Conservation (phyloP, 2,113 vertebrate species). For the Myanophis thanlyinensis region DNA sequence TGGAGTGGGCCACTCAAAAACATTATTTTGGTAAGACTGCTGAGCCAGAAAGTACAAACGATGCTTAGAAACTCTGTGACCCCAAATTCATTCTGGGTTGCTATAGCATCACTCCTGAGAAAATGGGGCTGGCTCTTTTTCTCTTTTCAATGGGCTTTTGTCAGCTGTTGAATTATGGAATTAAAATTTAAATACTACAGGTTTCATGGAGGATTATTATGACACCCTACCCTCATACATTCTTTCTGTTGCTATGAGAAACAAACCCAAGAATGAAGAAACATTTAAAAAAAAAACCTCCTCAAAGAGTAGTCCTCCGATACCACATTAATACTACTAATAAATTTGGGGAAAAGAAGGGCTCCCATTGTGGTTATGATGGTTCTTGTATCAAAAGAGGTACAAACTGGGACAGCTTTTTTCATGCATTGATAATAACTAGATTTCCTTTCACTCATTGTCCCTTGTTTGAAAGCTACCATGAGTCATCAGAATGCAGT, state of each 20-base stretch:
- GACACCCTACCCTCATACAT: slow-evolving; percentile 75
- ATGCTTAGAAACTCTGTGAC: slow-evolving; percentile 75
- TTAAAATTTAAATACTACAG: slow-evolving; percentile 83
- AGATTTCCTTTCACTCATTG: slow-evolving; percentile 36
- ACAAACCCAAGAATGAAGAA: slow-evolving; percentile 68
- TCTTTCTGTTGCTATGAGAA: slow-evolving; percentile 74
- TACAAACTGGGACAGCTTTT: slow-evolving; percentile 24
- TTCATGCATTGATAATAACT: slow-evolving; percentile 37
- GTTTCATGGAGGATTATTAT: slow-evolving; percentile 86
- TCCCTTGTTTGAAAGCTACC: slow-evolving; percentile 6
- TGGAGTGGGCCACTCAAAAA: slow-evolving; percentile 58
- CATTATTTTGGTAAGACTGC: slow-evolving; percentile 72
- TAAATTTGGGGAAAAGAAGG: slow-evolving; percentile 54
- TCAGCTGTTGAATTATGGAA: slow-evolving; percentile 83
- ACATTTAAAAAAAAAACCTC: slow-evolving; percentile 58
- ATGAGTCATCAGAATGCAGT: not conserved
- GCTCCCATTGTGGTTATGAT: slow-evolving; percentile 43
- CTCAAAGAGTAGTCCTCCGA: slow-evolving; percentile 29
- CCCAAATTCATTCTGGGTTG: slow-evolving; percentile 83
- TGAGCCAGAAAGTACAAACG: slow-evolving; percentile 78
- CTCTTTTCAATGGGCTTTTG: slow-evolving; percentile 81
- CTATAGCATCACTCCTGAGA: slow-evolving; percentile 84
- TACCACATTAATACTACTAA: slow-evolving; percentile 18
- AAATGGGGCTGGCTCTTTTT: slow-evolving; percentile 70
- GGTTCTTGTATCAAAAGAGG: slow-evolving; percentile 3